phyloP scores from a whole-genome alignment of 1,140 invertebrate species.

The Whitmania pigra region DNA sequence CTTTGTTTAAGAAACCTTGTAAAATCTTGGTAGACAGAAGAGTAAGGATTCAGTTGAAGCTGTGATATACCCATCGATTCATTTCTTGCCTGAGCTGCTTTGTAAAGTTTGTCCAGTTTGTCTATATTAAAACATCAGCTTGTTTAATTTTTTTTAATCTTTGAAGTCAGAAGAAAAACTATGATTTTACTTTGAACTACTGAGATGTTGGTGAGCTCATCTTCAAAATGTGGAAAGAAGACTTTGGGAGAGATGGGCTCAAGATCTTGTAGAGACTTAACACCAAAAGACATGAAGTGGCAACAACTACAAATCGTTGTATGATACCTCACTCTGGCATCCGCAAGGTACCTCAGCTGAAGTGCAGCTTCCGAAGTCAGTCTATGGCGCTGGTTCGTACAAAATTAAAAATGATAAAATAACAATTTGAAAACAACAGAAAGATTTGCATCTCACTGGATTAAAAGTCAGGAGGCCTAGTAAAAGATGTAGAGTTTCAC shows the following conservation, averaged over 20 bases:
- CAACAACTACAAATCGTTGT: slow-evolving; percentile 3
- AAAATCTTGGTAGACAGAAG: slow-evolving; percentile 11
- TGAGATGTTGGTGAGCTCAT: slow-evolving; percentile 3
- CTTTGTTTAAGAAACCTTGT: too few species aligned
- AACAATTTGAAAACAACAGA: neutral
- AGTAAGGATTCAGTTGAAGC: slow-evolving; percentile 1
- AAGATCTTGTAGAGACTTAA: neutral
- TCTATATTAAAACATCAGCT: neutral
- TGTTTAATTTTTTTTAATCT: neutral
- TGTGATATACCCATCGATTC: slow-evolving; percentile 10
- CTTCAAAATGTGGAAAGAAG: slow-evolving; percentile 4
- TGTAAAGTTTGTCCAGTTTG: slow-evolving; percentile 2
- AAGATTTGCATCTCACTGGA: slow-evolving; percentile 57
- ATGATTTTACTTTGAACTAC: neutral
- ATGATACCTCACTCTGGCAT: neutral
- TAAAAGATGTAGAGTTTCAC: slow-evolving; percentile 92
- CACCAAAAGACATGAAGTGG: slow-evolving; percentile 1
- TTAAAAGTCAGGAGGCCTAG: slow-evolving; percentile 96
- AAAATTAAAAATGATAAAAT: neutral
- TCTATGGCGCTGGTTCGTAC: neutral
- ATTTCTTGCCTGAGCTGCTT: slow-evolving; percentile 3
- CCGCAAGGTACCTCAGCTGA: neutral
- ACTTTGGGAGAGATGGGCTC: neutral
- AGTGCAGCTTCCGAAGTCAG: neutral
- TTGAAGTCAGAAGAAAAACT: neutral